A percentile compares a stretch with the other conserved stretches of the same genome.
phyloP scores from a whole-genome alignment of 2,797 vertebrate genomes.

The Tragelaphus eurycerus region DNA sequence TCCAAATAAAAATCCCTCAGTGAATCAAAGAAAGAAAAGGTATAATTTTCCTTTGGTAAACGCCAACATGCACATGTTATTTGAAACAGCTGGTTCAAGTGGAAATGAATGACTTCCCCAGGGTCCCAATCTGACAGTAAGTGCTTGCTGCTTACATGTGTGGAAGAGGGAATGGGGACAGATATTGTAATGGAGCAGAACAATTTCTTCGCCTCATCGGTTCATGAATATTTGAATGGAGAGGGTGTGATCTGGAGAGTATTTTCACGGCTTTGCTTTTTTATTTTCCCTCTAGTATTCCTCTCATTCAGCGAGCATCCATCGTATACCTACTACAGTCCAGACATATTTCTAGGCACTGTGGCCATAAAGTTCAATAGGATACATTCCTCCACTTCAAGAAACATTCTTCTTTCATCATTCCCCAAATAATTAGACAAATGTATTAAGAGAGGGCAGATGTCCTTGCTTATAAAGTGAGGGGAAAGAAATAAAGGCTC shows the following conservation, averaged over 20 bases:
- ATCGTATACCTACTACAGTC: neutral
- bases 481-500: neutral
- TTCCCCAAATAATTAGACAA: neutral
- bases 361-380: neutral
- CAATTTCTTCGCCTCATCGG: slow-evolving; percentile 64
- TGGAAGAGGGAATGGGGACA: slow-evolving; percentile 60
- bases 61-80: slow-evolving; percentile 38
- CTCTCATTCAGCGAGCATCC: neutral
- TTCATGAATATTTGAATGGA: slow-evolving; percentile 77
- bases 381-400: neutral
- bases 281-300: neutral
- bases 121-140: slow-evolving; percentile 67
- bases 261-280: slow-evolving; percentile 26
- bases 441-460: neutral
- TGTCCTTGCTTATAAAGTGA: neutral
- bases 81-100: slow-evolving; percentile 75
- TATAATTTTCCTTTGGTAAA: slow-evolving; percentile 73
- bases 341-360: neutral
- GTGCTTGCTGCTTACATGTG: slow-evolving; percentile 58
- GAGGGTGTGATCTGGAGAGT: slow-evolving; percentile 46
- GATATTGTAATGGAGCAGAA: slow-evolving; percentile 65
- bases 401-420: neutral
- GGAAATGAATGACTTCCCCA: slow-evolving; percentile 74
- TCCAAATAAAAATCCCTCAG: slow-evolving; percentile 60
- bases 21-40: slow-evolving; percentile 38